Evolutionary conservation across 2,888 invertebrate genomes (phyloP), one percentile per base, ranked within the genome.

Genomic region (Cerceris rybyensis): DNA sequence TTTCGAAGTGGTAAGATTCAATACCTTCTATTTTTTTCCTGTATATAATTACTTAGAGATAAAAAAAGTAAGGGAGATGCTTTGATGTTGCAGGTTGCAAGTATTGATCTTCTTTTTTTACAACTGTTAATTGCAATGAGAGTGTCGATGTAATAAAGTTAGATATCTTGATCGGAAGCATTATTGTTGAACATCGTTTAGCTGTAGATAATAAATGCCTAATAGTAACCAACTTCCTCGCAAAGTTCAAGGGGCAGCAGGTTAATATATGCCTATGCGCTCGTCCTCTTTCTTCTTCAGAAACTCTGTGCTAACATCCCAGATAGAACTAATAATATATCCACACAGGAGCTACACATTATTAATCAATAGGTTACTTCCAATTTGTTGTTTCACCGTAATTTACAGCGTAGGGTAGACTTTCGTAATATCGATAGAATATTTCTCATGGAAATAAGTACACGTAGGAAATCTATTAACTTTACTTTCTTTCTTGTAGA

Each of bases 211-310:
- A 74, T 76, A 83, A 79, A 79, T 79, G 73, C 70, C 68, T 70
- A 80, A 73, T 76, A 68, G 74, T 72, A 70, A 75, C 50, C 73
- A 79, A 84, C 78, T 80, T 84, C 71, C 75, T 79, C 50, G 74
- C 42, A 81, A 85, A 85, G 85, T 85, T 85, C 85, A 85, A 85
- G 81, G 85, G 83, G 85, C 83, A 83, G 64, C 70, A 63, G 83
- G 83, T 85, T 83, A 85, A 85, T 83, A 85, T 70, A 85, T 85
- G 75, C 70, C 67, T 42, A 70, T 60, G 70, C 59, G 80, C 82
- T 72, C 69, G 61, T 64, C 77, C 74, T 78, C 70, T 82, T 75
- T 74, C 70, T 74, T 69, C 71, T 57, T 46, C 67, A 70, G 64
- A 64, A 50, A 57, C 58, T 81, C 70, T 55, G 28, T 52, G 54